Evolutionary conservation across 2,113 vertebrate species (phyloP).

Genomic region (Oxyruncus cristatus): DNA sequence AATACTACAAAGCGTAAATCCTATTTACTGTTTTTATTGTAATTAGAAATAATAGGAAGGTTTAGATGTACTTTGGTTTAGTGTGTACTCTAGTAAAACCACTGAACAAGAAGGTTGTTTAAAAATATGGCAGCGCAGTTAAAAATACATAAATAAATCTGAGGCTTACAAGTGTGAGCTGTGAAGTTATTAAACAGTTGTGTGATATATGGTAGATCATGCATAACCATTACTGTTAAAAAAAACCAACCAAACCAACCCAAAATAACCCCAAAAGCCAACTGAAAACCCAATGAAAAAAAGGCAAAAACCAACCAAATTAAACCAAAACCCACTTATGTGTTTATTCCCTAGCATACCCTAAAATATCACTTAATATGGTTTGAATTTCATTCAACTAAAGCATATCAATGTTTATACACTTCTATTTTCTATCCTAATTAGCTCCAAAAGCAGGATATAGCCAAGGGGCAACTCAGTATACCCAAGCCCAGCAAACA

Average conservation of each 20-base stretch:
- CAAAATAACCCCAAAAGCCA: neutral
- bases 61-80: neutral
- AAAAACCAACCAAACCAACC: neutral
- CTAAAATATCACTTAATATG: neutral
- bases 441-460: conserved; percentile 92
- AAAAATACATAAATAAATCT: neutral
- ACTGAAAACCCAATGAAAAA: neutral
- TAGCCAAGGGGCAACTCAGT: conserved; percentile 91
- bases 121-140: neutral
- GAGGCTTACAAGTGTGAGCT: neutral
- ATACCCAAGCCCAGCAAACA: conserved; percentile 93
- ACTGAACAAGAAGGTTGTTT: neutral
- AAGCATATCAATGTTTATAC: neutral
- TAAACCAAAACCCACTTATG: neutral
- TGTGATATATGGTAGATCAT: neutral
- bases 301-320: neutral
- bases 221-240: neutral
- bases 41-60: neutral
- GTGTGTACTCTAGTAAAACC: neutral
- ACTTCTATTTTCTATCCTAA: conserved; percentile 23
- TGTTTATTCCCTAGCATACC: neutral
- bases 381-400: neutral
- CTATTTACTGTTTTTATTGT: neutral
- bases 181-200: neutral
- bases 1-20: neutral